phyloP scores from a whole-genome alignment of 37 sponge, comb jelly and placozoan genomes.

The Diacarnus erythraeanus region DNA sequence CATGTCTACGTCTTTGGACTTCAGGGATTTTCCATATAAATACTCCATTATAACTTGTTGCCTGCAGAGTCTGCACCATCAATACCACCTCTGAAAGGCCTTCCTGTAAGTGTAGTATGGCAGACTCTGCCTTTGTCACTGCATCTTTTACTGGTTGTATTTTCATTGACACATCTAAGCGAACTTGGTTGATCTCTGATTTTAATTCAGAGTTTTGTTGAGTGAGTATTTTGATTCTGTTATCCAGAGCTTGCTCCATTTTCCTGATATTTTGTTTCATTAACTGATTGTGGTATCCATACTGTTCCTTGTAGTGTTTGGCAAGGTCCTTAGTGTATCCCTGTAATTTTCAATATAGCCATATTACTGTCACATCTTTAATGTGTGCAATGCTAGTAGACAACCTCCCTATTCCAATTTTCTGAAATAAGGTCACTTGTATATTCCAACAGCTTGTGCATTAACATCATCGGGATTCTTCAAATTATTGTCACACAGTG shows the following conservation, averaged over 20 bases:
- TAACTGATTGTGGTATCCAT: constrained; percentile 24
- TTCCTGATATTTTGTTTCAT: background rate
- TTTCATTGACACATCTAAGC: constrained; percentile 1
- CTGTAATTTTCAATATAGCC: constrained; percentile 14
- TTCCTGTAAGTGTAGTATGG: constrained; percentile 53
- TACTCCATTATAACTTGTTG: constrained; percentile 66
- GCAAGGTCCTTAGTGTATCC: constrained; percentile 20
- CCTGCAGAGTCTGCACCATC: constrained; percentile 70
- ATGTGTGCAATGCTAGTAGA: too few relatives aligned
- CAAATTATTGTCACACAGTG: too few relatives aligned
- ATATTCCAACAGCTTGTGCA: too few relatives aligned
- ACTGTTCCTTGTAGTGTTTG: constrained; percentile 24
- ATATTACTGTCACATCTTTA: too few relatives aligned
- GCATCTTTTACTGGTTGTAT: constrained; percentile 38
- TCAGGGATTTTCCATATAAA: constrained; percentile 88
- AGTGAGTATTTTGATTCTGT: background rate
- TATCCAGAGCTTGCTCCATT: background rate
- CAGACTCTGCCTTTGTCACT: constrained; percentile 33
- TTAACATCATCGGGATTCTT: too few relatives aligned
- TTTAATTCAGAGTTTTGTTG: constrained; percentile 11
- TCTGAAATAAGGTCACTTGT: too few relatives aligned
- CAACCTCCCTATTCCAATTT: too few relatives aligned
- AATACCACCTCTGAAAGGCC: constrained; percentile 57
- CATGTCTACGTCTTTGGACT: constrained; percentile 55
- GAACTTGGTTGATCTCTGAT: constrained; percentile 4